Percentiles rank a stretch among this genome's conserved stretches.
Evolutionary conservation across 2,113 vertebrate genomes (phyloP).

Genomic region (Agapornis roseicollis): DNA sequence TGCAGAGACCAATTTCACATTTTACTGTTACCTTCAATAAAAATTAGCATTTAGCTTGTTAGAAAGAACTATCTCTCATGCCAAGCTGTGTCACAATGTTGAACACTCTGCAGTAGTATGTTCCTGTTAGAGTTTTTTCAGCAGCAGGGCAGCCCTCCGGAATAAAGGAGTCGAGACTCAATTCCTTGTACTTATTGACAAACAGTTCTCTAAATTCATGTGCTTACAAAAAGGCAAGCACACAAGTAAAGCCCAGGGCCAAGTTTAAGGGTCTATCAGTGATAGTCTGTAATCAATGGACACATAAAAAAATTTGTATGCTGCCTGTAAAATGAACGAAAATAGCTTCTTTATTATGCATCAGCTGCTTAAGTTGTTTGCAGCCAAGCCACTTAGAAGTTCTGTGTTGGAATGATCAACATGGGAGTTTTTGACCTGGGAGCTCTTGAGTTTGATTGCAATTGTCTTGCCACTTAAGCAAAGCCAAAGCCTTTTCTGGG

Average conservation of each 20-base stretch:
- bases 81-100: constrained; percentile 21
- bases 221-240: constrained; percentile 4
- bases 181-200: constrained; percentile 57
- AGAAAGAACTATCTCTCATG: not conserved
- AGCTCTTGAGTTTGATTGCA: not conserved
- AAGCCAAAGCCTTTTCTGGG: not conserved
- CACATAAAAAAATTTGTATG: not conserved
- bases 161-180: constrained; percentile 9
- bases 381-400: not conserved
- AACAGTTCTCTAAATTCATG: not conserved
- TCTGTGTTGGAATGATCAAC: not conserved
- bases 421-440: accelerated
- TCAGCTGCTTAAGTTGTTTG: not conserved
- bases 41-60: constrained; percentile 47
- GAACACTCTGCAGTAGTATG: not conserved
- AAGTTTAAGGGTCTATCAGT: not conserved
- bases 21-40: constrained; percentile 30
- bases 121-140: constrained; percentile 44
- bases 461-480: not conserved
- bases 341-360: constrained; percentile 52
- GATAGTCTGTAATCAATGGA: not conserved
- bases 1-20: constrained; percentile 24
- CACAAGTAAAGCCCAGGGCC: not conserved
- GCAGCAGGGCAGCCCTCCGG: constrained; percentile 29
- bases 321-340: not conserved